Base-by-base conservation (phyloP, 1,140 invertebrate genomes). In the Saccostrea cuccullata region DNA sequence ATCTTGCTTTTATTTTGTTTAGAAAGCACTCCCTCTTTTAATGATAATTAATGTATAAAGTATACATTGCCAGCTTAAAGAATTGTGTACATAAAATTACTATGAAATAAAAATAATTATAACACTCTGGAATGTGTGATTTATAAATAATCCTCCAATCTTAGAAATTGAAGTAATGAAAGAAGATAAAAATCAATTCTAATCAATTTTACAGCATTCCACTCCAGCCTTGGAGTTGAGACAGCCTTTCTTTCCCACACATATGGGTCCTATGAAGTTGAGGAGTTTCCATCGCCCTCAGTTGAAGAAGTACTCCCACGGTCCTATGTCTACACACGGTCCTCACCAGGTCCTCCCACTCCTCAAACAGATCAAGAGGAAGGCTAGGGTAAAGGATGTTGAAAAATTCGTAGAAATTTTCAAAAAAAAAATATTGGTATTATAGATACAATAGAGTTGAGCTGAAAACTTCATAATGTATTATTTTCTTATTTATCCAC, bases 141-240 rank as follows among this genome's bases (percentile, higher is more conserved):
- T 36, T 36, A 1, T 36, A 36, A n/a, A n/a, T n/a, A n/a, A n/a
- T n/a, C n/a, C n/a, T 36, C 30, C 30, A 0, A 36, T 8, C 0
- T 8, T 47, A 47, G 47, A 1, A 6, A 47, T 6, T 8, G 47
- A 47, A 47, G 6, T 47, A 6, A 9, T 47, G 9, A 47, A 3
- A 47, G 6, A 47, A 47, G 47, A 2, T 47, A 47, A 47, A 47
- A 8, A 9, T 8, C 9, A 47, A 47, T 47, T 47, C 30, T 36
- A 36, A 36, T 36, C 30, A 36, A 36, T 47, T 87, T 89, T 86
- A 6, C 98, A 99, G 95, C 99, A 99, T 95, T 99, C 98, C 56
- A 99, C 98, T 2, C 99, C 99, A 0, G 98, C 99, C 0, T 97
- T 99, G 11, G 98, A 99, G 94, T 95, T 99, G 17, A 96, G 98